These are phyloP conservation scores for Genyomyrus donnyi DNA, from an alignment of 2,113 vertebrate genomes.

Conservation along the genomic window DNA sequence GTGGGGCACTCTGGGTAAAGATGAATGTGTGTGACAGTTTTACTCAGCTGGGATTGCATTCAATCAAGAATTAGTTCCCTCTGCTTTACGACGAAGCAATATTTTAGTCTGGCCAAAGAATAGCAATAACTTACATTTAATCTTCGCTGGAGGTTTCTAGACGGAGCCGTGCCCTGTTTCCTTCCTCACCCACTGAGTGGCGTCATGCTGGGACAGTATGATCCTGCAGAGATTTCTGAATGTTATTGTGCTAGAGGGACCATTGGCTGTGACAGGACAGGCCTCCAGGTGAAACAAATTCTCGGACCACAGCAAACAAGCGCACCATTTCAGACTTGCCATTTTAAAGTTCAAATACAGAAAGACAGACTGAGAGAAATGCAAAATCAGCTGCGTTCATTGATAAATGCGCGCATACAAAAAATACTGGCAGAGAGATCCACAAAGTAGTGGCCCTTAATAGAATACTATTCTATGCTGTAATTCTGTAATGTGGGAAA, in stretches of 20 bases:
- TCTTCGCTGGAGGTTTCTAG: not conserved
- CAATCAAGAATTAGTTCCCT: conserved; percentile 6
- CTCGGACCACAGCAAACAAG: not conserved
- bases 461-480: not conserved
- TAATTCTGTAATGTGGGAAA: not conserved
- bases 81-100: not conserved
- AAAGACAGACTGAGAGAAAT: not conserved
- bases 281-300: not conserved
- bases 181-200: conserved; percentile 8
- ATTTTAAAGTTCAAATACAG: not conserved
- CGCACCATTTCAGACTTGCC: not conserved
- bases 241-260: conserved; percentile 59
- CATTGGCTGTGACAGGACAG: conserved; percentile 46
- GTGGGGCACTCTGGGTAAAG: not conserved
- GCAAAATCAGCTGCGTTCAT: not conserved
- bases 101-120: not conserved
- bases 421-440: not conserved
- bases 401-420: not conserved
- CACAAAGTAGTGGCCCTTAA: not conserved
- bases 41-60: not conserved
- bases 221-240: conserved; percentile 37
- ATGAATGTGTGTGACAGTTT: conserved; percentile 1
- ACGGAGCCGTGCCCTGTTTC: not conserved
- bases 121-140: not conserved
- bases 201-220: conserved; percentile 20